Percentiles rank a stretch among this genome's conserved stretches.
Evolutionary conservation across 2,797 vertebrate genomes (phyloP).

Genomic region (Rhinatrema bivittatum): DNA sequence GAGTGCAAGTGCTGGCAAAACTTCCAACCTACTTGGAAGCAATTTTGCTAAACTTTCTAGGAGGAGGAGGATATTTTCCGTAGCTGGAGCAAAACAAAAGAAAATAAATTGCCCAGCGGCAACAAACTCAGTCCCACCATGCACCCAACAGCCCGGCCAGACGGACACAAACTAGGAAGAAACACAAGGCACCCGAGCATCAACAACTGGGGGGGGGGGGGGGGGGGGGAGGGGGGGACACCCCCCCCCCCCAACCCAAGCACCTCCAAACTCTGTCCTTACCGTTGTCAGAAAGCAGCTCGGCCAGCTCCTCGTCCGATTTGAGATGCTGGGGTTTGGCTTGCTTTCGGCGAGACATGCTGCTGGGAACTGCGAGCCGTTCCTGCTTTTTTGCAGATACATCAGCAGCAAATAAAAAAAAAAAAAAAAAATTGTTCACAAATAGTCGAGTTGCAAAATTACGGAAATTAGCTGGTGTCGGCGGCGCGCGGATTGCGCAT

Average conservation of each 20-base stretch:
- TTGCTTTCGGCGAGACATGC: constrained; percentile 99
- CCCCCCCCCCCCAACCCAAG: neutral
- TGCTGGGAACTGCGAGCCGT: constrained; percentile 72
- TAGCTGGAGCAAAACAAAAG: too few species aligned
- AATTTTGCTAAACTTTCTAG: too few species aligned
- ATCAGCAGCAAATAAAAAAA: constrained; percentile 65
- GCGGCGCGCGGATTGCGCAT: constrained; percentile 81
- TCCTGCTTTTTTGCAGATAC: constrained; percentile 80
- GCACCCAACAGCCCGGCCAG: neutral
- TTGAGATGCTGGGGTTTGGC: constrained; percentile 97
- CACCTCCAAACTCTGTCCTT: constrained; percentile 44
- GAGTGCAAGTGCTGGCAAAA: too few species aligned
- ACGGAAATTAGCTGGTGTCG: constrained; percentile 62
- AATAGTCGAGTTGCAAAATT: constrained; percentile 60
- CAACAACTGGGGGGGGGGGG: neutral
- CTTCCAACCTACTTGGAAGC: too few species aligned
- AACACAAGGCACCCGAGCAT: neutral
- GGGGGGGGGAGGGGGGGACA: neutral
- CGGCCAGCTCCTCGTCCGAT: constrained; percentile 87
- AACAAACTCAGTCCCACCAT: neutral
- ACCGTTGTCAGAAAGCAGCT: constrained; percentile 85
- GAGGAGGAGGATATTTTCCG: too few species aligned
- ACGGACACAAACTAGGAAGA: neutral
- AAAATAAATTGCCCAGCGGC: too few species aligned
- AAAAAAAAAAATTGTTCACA: constrained; percentile 61